Base-by-base conservation (phyloP, 2,888 invertebrate species). In the Boloria euphrosyne region DNA sequence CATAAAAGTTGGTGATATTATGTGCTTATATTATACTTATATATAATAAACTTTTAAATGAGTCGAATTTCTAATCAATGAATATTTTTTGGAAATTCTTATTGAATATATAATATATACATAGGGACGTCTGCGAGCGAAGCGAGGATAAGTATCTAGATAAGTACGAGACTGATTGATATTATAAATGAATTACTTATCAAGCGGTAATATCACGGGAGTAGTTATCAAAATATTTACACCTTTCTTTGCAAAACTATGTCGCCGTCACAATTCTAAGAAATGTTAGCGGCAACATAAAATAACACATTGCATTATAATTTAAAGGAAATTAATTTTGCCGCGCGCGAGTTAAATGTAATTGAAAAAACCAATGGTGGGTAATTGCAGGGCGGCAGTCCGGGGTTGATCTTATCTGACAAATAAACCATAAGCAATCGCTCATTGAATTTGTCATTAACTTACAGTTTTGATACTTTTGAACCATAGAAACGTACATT, bases 381-480 rank as follows among this genome's bases (percentile, higher is more conserved):
- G 51, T 69, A 69, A 69, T 69, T 66, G 55, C 60, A 60, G 63
- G 52, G 53, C 62, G 49, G 62, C 54, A 31, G 52, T 74, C 74
- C 71, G 73, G 72, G 76, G 78, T 76, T 76, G 81, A 82, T 82
- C 69, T 77, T 83, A 83, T 84, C 83, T 74, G 55, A 72, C 75
- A 73, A 68, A 72, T 75, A 75, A 77, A 78, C 74, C 75, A 73
- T 79, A 77, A 78, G 80, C 78, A 74, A 79, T 80, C 78, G 74
- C 78, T 75, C 75, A 77, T 59, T 73, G 77, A 75, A 78, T 73
- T 73, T 59, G 74, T 72, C 65, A 70, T 78, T 65, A 73, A 75
- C 76, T 70, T 49, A 50, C 49, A 16, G 27, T 10, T 46, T 22
- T 59, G n/a, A 17, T 58, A 47, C 49, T 31, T 57, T 46, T 46